Percentiles rank a stretch among this genome's conserved stretches.
Conservation (phyloP, 1,140 invertebrate species). For the Teleogryllus occipitalis region DNA sequence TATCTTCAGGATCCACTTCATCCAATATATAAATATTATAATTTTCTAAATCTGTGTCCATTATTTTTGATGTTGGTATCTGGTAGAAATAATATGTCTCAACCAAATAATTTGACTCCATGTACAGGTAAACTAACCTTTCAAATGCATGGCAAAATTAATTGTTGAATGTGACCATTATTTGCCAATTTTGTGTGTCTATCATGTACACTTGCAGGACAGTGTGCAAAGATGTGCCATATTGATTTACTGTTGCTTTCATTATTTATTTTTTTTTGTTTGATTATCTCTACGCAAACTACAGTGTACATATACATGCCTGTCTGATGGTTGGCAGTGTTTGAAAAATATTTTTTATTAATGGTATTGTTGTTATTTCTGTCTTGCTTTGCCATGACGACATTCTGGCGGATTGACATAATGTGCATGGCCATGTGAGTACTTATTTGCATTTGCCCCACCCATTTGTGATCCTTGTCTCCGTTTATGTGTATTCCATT, state of each 20-base stretch:
- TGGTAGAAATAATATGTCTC: no score
- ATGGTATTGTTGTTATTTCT: constrained; percentile 16
- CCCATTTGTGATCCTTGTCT: neutral
- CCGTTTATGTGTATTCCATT: neutral
- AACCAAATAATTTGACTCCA: no score
- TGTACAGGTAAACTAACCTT: neutral
- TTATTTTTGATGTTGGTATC: no score
- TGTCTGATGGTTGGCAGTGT: constrained; percentile 3
- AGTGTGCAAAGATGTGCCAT: neutral
- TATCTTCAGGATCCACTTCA: no score
- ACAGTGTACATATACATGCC: neutral
- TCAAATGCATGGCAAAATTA: neutral
- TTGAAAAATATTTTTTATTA: constrained; percentile 13
- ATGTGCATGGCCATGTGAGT: constrained; percentile 19
- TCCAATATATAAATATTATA: no score
- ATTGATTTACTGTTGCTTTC: neutral
- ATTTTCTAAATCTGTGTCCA: no score
- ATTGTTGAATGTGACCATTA: neutral
- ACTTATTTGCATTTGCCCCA: neutral
- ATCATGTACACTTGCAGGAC: neutral
- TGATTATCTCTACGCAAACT: neutral
- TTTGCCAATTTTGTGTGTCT: neutral
- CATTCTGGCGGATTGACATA: constrained; percentile 13
- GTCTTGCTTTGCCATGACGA: constrained; percentile 18
- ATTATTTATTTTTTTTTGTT: neutral